phyloP scores from a whole-genome alignment of 2,113 vertebrate species.

The Stomatorhinus ivindoensis region DNA sequence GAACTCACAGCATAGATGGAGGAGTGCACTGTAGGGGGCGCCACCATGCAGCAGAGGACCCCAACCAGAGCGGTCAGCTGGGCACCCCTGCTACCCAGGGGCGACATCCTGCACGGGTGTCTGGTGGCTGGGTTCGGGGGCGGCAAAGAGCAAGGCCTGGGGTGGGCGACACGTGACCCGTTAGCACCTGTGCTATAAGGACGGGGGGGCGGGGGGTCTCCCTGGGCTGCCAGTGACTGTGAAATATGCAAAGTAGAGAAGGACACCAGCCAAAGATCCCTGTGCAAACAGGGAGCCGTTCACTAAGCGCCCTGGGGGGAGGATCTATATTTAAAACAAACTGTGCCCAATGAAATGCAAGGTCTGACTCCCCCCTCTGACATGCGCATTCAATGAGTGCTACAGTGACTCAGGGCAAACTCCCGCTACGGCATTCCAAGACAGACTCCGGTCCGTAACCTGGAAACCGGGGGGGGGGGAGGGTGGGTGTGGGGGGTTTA shows the following conservation, averaged over 20 bases:
- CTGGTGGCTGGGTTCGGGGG: not conserved
- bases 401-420: not conserved
- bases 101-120: slow-evolving; percentile 38
- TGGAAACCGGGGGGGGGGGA: not conserved
- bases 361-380: not conserved
- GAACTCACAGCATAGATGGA: slow-evolving; percentile 65
- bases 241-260: not conserved
- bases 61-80: slow-evolving; percentile 33
- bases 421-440: not conserved
- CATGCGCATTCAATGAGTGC: not conserved
- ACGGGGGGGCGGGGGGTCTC: not conserved
- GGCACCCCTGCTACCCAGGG: slow-evolving; percentile 17
- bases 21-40: slow-evolving; percentile 44
- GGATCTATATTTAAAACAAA: not conserved
- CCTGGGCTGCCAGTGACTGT: not conserved
- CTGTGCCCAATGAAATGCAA: not conserved
- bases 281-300: not conserved
- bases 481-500: not conserved
- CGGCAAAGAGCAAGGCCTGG: not conserved
- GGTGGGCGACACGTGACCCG: not conserved
- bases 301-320: not conserved
- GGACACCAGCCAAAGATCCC: not conserved
- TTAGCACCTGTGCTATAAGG: not conserved
- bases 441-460: not conserved
- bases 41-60: slow-evolving; percentile 38